Percentiles rank a stretch among this genome's conserved stretches.
Evolutionary conservation across 1,140 invertebrate species (phyloP).

Genomic region (Cataglyphis hispanica): DNA sequence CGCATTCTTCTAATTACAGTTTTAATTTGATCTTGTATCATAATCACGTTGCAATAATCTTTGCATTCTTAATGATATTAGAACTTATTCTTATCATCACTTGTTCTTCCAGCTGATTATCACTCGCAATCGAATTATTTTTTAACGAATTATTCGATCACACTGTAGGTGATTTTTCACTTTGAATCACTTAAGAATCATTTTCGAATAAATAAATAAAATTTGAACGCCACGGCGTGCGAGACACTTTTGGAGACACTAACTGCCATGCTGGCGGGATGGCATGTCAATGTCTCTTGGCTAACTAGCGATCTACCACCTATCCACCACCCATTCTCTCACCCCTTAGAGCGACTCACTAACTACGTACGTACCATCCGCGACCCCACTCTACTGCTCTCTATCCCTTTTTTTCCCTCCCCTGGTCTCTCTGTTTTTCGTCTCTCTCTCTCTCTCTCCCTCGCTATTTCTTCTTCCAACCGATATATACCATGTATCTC

Average conservation of each 20-base stretch:
- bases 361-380: slow-evolving; percentile 68
- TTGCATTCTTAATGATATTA: neutral
- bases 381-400: slow-evolving; percentile 76
- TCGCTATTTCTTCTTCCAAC: slow-evolving; percentile 43
- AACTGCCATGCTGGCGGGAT: slow-evolving; percentile 80
- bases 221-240: neutral
- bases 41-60: slow-evolving; percentile 38
- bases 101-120: neutral
- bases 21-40: slow-evolving; percentile 76
- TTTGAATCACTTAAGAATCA: neutral
- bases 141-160: neutral
- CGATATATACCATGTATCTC: slow-evolving; percentile 16
- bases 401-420: slow-evolving; percentile 66
- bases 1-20: neutral
- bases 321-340: slow-evolving; percentile 80
- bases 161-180: no score
- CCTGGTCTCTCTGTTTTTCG: slow-evolving; percentile 32
- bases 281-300: slow-evolving; percentile 83
- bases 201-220: neutral
- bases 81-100: neutral
- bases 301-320: slow-evolving; percentile 83
- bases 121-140: neutral
- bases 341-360: slow-evolving; percentile 78
- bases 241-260: slow-evolving; percentile 39
- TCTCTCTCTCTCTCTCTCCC: slow-evolving; percentile 31